Percentiles rank a stretch among this genome's conserved stretches.
These are phyloP conservation scores for Procavia capensis DNA, from an alignment of 2,113 vertebrate genomes.

Conservation along the genomic window DNA sequence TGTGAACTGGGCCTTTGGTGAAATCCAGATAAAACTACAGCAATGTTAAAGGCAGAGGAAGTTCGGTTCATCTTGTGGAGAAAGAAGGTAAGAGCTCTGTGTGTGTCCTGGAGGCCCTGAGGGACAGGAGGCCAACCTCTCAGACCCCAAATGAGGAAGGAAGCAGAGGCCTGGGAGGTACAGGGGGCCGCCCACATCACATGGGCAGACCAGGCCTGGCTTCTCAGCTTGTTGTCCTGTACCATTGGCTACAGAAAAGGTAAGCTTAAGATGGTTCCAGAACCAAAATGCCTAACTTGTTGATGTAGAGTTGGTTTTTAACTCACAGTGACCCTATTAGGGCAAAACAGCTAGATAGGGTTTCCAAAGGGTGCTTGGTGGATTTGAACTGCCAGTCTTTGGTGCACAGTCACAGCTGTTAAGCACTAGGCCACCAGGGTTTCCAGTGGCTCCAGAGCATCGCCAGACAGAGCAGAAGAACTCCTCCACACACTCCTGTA, in stretches of 20 bases:
- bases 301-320: too few species aligned
- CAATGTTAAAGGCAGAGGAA: not conserved
- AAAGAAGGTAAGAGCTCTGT: not conserved
- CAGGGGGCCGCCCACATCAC: rapidly evolving
- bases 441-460: too few species aligned
- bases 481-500: not conserved
- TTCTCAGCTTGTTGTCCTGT: too few species aligned
- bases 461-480: not conserved
- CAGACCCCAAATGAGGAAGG: not conserved
- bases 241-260: too few species aligned
- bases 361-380: too few species aligned
- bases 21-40: not conserved
- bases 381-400: too few species aligned
- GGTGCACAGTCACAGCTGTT: too few species aligned
- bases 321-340: too few species aligned
- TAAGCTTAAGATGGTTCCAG: not conserved
- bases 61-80: not conserved
- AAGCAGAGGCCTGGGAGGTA: too few species aligned
- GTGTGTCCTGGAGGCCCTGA: not conserved
- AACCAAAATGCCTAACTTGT: too few species aligned
- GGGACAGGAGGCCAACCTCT: not conserved
- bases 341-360: too few species aligned
- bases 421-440: too few species aligned
- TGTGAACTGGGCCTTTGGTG: not conserved
- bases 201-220: not conserved